phyloP scores from a whole-genome alignment of 2,888 invertebrate genomes.

The Mythimna lalbum region DNA sequence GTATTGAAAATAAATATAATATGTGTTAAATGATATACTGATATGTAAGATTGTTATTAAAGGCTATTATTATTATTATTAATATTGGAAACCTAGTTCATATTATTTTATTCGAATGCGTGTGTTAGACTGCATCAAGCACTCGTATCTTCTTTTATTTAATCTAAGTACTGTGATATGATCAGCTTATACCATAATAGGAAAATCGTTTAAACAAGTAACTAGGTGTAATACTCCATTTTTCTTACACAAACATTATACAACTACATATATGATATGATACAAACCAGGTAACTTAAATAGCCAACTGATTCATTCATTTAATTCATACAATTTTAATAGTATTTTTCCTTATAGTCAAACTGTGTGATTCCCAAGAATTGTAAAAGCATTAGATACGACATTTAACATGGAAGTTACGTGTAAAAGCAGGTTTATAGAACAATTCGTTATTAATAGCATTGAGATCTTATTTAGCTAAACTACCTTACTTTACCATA shows the following conservation, averaged over 20 bases:
- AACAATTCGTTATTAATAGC: constrained; percentile 8
- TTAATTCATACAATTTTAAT: background rate
- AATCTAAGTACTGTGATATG: background rate
- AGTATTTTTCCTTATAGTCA: constrained; percentile 29
- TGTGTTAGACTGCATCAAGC: background rate
- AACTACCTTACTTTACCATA: too few relatives aligned
- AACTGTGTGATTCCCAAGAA: constrained; percentile 15
- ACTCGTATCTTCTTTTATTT: background rate
- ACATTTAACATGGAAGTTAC: constrained; percentile 13
- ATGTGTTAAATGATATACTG: too few relatives aligned
- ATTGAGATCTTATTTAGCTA: background rate
- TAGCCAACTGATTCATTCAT: constrained; percentile 6
- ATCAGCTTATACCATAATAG: constrained; percentile 8
- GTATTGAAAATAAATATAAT: too few relatives aligned
- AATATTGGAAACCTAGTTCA: background rate
- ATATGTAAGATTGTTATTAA: too few relatives aligned
- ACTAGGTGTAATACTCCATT: background rate
- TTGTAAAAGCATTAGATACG: background rate
- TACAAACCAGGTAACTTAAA: background rate
- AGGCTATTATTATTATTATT: too few relatives aligned
- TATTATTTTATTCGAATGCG: background rate
- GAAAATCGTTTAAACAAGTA: constrained; percentile 12
- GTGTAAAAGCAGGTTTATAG: background rate
- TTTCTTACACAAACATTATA: background rate
- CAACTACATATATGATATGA: background rate